A percentile compares a stretch with the other conserved stretches of the same genome.
phyloP scores from a whole-genome alignment of 2,113 vertebrate species.

The Neodontobutis hainanensis region DNA sequence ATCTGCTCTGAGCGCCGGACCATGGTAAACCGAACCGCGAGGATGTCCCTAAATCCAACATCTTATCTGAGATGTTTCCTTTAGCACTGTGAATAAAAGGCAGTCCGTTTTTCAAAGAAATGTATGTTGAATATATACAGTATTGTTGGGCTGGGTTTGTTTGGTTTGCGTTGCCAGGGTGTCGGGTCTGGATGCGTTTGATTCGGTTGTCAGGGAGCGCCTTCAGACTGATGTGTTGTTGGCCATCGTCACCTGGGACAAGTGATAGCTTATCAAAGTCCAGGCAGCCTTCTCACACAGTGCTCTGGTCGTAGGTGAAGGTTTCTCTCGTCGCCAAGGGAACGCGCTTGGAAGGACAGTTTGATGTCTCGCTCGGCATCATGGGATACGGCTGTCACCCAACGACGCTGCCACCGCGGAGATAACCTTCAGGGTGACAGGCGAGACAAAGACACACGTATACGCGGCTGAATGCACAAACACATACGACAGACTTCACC shows the following conservation, averaged over 20 bases:
- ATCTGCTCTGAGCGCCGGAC: neutral
- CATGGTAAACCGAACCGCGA: conserved; percentile 3
- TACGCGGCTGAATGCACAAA: conserved; percentile 54
- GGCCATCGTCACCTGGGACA: conserved; percentile 95
- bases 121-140: conserved; percentile 46
- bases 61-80: conserved; percentile 48
- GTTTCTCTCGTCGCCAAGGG: conserved; percentile 81
- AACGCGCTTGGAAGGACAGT: conserved; percentile 94
- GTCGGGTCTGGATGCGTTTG: conserved; percentile 71
- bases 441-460: conserved; percentile 84
- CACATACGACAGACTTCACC: conserved; percentile 42
- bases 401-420: conserved; percentile 87
- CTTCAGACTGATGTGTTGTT: conserved; percentile 90
- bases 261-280: conserved; percentile 99
- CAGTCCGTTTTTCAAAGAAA: conserved; percentile 38
- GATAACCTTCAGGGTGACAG: conserved; percentile 98
- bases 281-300: conserved; percentile 84
- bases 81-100: conserved; percentile 40
- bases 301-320: neutral
- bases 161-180: conserved; percentile 72
- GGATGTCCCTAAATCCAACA: conserved; percentile 22
- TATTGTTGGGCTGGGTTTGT: conserved; percentile 62
- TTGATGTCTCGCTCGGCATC: conserved; percentile 96
- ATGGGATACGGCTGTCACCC: conserved; percentile 98
- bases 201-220: conserved; percentile 85